Evolutionary conservation across 1,140 invertebrate genomes (phyloP).

Genomic region (Hycleus phaleratus): DNA sequence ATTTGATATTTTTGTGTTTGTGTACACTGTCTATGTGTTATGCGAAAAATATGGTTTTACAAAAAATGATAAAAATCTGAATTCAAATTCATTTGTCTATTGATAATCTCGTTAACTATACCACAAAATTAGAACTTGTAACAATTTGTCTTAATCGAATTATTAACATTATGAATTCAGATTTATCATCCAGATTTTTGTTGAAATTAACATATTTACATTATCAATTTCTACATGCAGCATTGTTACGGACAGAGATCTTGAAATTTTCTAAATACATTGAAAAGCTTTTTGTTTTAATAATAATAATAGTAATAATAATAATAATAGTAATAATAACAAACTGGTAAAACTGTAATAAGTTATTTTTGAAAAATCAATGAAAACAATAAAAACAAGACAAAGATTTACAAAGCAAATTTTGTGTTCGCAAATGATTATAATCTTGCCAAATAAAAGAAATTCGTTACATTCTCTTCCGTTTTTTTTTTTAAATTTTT

Average conservation of each 20-base stretch:
- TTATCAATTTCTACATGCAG: conserved; percentile 7
- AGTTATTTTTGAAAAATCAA: not conserved
- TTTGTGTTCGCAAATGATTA: conserved; percentile 3
- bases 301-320: conserved; percentile 6
- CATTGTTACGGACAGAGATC: conserved; percentile 6
- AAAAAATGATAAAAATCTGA: conserved; percentile 4
- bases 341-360: conserved; percentile 3
- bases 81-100: not conserved
- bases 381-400: not conserved
- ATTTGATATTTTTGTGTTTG: too few species aligned
- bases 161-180: not conserved
- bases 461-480: too few species aligned
- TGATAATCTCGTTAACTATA: too few species aligned
- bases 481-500: too few species aligned
- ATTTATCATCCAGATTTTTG: not conserved
- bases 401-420: conserved; percentile 15
- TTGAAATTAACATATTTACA: conserved; percentile 11
- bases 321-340: conserved; percentile 1
- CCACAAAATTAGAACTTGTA: not conserved
- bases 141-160: not conserved
- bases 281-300: conserved; percentile 6
- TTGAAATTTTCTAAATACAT: conserved; percentile 10
- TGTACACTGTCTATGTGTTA: not conserved
- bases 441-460: too few species aligned
- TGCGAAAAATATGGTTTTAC: not conserved